phyloP scores from a whole-genome alignment of 1,140 invertebrate species.

The Lucilia sericata region DNA sequence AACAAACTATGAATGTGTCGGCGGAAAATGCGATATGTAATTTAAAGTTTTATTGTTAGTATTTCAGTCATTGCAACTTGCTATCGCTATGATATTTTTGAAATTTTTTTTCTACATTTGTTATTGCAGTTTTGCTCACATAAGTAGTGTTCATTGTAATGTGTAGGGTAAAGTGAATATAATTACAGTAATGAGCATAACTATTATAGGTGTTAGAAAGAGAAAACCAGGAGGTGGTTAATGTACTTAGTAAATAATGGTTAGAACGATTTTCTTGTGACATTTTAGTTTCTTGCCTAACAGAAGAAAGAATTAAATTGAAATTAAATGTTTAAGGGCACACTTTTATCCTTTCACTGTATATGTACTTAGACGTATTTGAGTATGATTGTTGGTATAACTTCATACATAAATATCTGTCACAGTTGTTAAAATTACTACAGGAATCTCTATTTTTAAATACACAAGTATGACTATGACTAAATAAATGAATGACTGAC shows the following conservation, averaged over 20 bases:
- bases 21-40: conserved; percentile 15
- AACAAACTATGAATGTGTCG: conserved; percentile 5
- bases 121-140: background rate
- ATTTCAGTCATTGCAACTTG: background rate
- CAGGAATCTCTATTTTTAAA: background rate
- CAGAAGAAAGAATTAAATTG: too few relatives aligned
- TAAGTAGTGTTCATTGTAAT: background rate
- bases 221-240: too few relatives aligned
- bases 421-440: background rate
- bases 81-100: background rate
- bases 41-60: background rate
- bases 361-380: too few relatives aligned
- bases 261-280: too few relatives aligned
- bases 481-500: background rate
- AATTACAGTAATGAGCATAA: background rate
- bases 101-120: background rate
- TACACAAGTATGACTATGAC: background rate
- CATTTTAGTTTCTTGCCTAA: too few relatives aligned
- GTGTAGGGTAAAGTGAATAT: background rate
- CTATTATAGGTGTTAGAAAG: too few relatives aligned
- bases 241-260: too few relatives aligned
- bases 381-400: too few relatives aligned
- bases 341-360: too few relatives aligned
- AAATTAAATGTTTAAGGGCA: too few relatives aligned
- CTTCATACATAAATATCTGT: background rate